Conservation (phyloP, 1,140 invertebrate genomes). For the Euura lappo region DNA sequence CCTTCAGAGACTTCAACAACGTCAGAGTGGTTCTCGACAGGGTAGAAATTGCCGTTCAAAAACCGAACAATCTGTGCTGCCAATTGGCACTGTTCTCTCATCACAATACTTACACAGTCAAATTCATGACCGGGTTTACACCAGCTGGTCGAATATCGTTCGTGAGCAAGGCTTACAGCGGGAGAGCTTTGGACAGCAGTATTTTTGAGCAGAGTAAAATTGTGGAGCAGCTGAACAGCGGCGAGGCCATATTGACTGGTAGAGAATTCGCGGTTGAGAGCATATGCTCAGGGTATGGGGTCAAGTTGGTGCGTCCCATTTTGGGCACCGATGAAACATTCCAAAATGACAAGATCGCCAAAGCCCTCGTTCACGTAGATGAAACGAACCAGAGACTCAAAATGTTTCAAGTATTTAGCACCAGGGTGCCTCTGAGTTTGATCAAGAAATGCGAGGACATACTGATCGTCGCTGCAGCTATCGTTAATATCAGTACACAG, state of each 20-base stretch:
- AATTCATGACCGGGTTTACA: slow-evolving; percentile 42
- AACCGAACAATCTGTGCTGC: slow-evolving; percentile 28
- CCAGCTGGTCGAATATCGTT: slow-evolving; percentile 43
- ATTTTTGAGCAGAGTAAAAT: slow-evolving; percentile 31
- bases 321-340: slow-evolving; percentile 27
- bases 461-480: slow-evolving; percentile 19
- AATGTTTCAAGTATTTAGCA: slow-evolving; percentile 36
- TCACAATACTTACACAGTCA: slow-evolving; percentile 44
- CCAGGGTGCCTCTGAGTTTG: slow-evolving; percentile 26
- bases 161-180: slow-evolving; percentile 40
- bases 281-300: slow-evolving; percentile 23
- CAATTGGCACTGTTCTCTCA: slow-evolving; percentile 29
- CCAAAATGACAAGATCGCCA: slow-evolving; percentile 38
- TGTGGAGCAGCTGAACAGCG: slow-evolving; percentile 18
- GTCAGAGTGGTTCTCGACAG: slow-evolving; percentile 34
- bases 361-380: slow-evolving; percentile 27
- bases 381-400: slow-evolving; percentile 40
- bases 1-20: slow-evolving; percentile 29
- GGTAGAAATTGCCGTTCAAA: slow-evolving; percentile 33
- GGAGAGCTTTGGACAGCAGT: slow-evolving; percentile 37
- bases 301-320: slow-evolving; percentile 27
- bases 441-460: slow-evolving; percentile 20
- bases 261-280: slow-evolving; percentile 33
- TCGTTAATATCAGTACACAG: slow-evolving; percentile 23
- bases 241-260: slow-evolving; percentile 28